Conservation (phyloP, 2,797 vertebrate genomes). For the Anisognathus igniventris region DNA sequence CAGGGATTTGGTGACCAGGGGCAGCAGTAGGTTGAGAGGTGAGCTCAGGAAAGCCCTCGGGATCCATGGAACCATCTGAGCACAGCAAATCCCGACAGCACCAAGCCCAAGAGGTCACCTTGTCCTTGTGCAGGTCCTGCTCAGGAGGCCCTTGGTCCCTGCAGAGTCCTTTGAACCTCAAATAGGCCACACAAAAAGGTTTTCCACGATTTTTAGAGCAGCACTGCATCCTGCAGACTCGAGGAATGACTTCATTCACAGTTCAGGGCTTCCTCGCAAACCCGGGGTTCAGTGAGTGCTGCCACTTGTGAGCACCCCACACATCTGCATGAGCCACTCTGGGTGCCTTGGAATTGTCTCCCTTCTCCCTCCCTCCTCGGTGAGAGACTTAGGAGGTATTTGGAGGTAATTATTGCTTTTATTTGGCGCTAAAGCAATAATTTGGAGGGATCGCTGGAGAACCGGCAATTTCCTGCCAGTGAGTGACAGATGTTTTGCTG, state of each 20-base stretch:
- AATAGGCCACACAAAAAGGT: background rate
- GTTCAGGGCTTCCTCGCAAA: background rate
- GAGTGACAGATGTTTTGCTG: conserved; percentile 61
- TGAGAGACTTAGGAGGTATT: background rate
- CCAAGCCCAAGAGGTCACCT: rapidly evolving
- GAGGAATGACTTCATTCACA: rapidly evolving
- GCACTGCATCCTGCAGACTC: rapidly evolving
- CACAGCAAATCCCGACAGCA: rapidly evolving
- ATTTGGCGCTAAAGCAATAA: background rate
- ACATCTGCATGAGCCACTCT: rapidly evolving
- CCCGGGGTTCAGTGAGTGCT: rapidly evolving
- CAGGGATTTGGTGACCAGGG: background rate
- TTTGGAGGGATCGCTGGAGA: conserved; percentile 43
- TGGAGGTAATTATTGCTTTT: conserved; percentile 51
- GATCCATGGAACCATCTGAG: rapidly evolving
- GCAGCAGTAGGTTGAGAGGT: background rate
- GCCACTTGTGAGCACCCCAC: background rate
- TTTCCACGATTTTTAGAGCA: background rate
- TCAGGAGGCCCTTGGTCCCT: background rate
- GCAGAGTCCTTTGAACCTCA: background rate
- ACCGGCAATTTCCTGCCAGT: conserved; percentile 58
- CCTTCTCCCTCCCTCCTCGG: background rate
- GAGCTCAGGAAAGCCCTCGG: background rate
- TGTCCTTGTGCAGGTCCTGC: background rate
- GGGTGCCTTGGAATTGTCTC: background rate